Evolutionary conservation across 2,797 vertebrate genomes (phyloP).

Genomic region (Anomalospiza imberbis): DNA sequence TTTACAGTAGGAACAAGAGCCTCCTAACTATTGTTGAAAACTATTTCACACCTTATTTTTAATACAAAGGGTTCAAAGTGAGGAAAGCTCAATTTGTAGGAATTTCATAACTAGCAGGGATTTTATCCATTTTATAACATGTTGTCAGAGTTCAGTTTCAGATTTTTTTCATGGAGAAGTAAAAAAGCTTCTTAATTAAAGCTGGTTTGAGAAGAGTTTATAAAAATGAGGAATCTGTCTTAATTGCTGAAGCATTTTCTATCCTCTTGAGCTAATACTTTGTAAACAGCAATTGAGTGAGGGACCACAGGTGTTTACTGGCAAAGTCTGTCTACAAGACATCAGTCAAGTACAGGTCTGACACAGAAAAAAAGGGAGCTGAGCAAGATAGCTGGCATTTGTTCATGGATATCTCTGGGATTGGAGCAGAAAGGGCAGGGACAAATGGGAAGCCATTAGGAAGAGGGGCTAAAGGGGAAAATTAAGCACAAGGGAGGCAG

Average conservation of each 20-base stretch:
- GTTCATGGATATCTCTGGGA: not conserved
- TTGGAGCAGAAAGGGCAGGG: not conserved
- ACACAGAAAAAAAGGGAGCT: not conserved
- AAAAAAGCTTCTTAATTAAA: not conserved
- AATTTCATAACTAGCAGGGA: not conserved
- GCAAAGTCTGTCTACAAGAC: not conserved
- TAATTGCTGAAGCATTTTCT: not conserved
- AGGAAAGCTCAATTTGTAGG: not conserved
- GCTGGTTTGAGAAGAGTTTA: not conserved
- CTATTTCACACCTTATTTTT: constrained; percentile 23
- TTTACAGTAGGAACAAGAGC: constrained; percentile 33
- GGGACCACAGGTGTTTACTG: not conserved
- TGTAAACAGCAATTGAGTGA: not conserved
- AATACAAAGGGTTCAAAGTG: not conserved
- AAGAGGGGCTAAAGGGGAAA: not conserved
- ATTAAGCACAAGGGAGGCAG: not conserved
- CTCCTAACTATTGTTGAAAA: not conserved
- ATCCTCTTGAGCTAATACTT: not conserved
- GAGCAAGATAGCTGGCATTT: not conserved
- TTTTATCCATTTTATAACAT: not conserved
- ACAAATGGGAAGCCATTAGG: not conserved
- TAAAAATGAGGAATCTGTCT: not conserved
- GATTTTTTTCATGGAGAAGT: not conserved
- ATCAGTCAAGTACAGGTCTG: not conserved
- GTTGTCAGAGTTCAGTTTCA: not conserved